Conservation (phyloP, 2,888 invertebrate genomes). For the Antheraea assamensis region DNA sequence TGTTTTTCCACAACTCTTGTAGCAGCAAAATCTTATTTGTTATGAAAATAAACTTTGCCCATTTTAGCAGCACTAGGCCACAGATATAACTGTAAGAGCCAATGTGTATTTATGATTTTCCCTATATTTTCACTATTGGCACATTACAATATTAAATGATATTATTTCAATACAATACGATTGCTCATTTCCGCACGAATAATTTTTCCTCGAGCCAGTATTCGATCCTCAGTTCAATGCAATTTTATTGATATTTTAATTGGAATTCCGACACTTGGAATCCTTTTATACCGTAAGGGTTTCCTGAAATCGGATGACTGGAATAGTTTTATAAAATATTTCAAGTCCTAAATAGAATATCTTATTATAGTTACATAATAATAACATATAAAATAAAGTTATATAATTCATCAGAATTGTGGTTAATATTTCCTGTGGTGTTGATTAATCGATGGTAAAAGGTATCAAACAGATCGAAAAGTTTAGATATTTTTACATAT, state of each 20-base stretch:
- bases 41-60: too few species aligned
- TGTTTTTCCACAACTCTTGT: too few species aligned
- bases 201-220: constrained; percentile 2
- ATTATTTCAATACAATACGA: not conserved
- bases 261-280: constrained; percentile 5
- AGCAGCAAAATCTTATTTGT: too few species aligned
- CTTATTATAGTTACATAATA: not conserved
- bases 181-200: constrained; percentile 7
- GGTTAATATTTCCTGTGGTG: not conserved
- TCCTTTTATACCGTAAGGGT: not conserved
- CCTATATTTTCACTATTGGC: not conserved
- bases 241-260: constrained; percentile 7
- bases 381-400: not conserved
- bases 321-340: not conserved
- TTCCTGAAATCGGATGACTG: not conserved
- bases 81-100: not conserved
- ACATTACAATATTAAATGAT: constrained; percentile 19
- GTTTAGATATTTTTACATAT: not conserved
- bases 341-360: not conserved
- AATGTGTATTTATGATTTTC: not conserved
- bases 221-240: constrained; percentile 4
- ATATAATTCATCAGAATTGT: not conserved
- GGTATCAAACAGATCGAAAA: not conserved
- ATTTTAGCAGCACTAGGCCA: not conserved
- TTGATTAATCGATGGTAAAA: not conserved